Conservation (phyloP, 2,797 vertebrate genomes). For the Anomalospiza imberbis region DNA sequence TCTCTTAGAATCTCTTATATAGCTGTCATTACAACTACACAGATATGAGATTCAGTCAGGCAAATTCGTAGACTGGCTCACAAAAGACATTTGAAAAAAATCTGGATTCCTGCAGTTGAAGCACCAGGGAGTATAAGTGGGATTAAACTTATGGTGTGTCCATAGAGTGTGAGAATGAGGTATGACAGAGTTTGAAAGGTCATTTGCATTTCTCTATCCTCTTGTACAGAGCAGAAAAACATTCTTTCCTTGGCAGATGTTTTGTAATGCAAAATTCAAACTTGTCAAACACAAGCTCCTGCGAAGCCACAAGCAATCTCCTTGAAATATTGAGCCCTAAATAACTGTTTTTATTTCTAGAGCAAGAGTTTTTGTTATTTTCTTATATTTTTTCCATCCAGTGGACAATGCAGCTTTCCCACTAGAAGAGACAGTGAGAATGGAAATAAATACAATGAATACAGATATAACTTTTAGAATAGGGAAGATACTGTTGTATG, state of each 20-base stretch:
- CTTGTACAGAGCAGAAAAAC: neutral
- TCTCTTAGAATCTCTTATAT: neutral
- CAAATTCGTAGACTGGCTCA: neutral
- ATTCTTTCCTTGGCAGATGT: neutral
- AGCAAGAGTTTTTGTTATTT: conserved; percentile 26
- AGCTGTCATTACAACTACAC: neutral
- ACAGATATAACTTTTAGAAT: neutral
- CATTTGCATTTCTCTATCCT: neutral
- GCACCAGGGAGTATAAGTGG: neutral
- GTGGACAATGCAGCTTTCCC: neutral
- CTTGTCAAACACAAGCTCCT: neutral
- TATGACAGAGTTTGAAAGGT: neutral
- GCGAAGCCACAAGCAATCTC: neutral
- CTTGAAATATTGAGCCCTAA: conserved; percentile 34
- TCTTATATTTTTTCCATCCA: conserved; percentile 31
- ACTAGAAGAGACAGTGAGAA: neutral
- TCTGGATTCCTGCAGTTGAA: neutral
- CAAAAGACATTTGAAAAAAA: neutral
- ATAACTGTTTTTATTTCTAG: conserved; percentile 13
- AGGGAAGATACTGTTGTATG: neutral
- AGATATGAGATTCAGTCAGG: neutral
- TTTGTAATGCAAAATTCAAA: neutral
- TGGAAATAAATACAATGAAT: neutral
- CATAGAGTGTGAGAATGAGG: neutral
- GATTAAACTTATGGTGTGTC: neutral